Conservation (phyloP, 2,113 vertebrate species). For the Anolis carolinensis region DNA sequence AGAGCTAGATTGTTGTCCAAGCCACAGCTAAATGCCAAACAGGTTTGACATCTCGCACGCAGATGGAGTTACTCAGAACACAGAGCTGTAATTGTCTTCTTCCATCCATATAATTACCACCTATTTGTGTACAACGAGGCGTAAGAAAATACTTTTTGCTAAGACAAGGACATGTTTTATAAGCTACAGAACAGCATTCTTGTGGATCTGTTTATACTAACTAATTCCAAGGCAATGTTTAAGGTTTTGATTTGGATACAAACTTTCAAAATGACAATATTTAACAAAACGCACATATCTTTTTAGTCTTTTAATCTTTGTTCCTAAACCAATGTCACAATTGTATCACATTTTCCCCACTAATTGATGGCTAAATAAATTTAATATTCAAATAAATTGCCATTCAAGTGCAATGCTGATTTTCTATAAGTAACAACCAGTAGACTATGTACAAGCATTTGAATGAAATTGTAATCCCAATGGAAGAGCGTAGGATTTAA, state of each 20-base stretch:
- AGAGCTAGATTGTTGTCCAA: neutral
- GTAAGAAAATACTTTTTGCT: constrained; percentile 20
- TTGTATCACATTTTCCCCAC: neutral
- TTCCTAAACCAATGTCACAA: neutral
- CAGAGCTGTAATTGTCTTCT: constrained; percentile 28
- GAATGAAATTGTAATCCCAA: neutral
- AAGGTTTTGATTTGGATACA: constrained; percentile 27
- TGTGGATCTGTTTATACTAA: neutral
- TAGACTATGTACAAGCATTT: neutral
- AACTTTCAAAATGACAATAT: neutral
- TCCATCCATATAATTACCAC: constrained; percentile 1
- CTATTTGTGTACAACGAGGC: neutral
- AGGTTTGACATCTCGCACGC: constrained; percentile 30
- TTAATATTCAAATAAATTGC: neutral
- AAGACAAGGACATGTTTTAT: neutral
- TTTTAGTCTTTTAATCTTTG: neutral
- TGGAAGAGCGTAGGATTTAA: neutral
- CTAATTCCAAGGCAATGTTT: neutral
- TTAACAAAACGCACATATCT: neutral
- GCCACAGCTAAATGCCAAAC: constrained; percentile 21
- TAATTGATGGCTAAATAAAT: neutral
- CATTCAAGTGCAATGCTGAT: neutral
- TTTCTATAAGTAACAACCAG: neutral
- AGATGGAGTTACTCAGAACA: constrained; percentile 25
- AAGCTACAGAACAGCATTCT: neutral